Conservation (phyloP, 2,888 invertebrate species). For the Drosophila birchii region DNA sequence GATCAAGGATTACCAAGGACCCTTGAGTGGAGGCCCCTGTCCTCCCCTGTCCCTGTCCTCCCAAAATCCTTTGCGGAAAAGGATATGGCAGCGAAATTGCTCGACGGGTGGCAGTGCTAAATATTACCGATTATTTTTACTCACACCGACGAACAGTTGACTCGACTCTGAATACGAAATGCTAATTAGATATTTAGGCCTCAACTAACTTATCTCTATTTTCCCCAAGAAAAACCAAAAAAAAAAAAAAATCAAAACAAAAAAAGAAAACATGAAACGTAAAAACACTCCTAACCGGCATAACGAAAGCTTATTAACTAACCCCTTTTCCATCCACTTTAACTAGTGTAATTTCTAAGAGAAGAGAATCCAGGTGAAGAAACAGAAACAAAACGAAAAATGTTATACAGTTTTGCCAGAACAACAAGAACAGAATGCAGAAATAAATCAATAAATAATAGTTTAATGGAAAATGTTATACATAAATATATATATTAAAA, state of each 20-base stretch:
- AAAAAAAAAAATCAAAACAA: not conserved
- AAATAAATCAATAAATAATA: constrained; percentile 69
- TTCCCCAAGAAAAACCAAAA: constrained; percentile 29
- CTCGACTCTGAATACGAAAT: constrained; percentile 20
- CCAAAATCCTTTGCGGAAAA: not conserved
- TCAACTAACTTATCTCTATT: constrained; percentile 37
- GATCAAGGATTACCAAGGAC: constrained; percentile 16
- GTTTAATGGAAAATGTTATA: constrained; percentile 74
- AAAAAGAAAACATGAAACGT: constrained; percentile 8
- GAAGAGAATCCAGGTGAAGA: constrained; percentile 32
- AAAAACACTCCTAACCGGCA: constrained; percentile 26
- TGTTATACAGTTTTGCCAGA: constrained; percentile 59
- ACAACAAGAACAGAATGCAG: constrained; percentile 47
- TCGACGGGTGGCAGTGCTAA: not conserved
- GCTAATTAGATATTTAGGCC: constrained; percentile 28
- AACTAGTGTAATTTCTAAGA: constrained; percentile 49
- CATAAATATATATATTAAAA: constrained; percentile 44
- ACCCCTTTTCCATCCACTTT: constrained; percentile 50
- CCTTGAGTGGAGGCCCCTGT: constrained; percentile 1
- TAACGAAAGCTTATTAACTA: constrained; percentile 49
- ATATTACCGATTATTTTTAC: constrained; percentile 7
- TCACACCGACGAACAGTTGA: constrained; percentile 16
- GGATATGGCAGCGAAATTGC: not conserved
- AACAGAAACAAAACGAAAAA: constrained; percentile 44
- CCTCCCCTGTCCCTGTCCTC: not conserved